Evolutionary conservation across 2,888 invertebrate species (phyloP).

Genomic region (Cataglyphis livida): DNA sequence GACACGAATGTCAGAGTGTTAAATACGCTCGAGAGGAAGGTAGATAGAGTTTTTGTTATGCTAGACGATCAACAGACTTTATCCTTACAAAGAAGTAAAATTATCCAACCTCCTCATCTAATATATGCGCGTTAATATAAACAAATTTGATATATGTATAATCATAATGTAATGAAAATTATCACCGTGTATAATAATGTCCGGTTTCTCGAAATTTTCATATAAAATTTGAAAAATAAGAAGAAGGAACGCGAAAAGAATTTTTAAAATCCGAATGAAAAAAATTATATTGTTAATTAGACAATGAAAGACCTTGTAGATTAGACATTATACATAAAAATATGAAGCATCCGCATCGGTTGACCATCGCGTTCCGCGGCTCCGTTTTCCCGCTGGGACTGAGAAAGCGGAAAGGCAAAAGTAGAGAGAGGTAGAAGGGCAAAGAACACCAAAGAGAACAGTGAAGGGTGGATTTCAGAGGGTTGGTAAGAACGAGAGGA

Average conservation of each 20-base stretch:
- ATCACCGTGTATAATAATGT: neutral
- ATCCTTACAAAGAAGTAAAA: slow-evolving; percentile 21
- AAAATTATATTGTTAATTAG: slow-evolving; percentile 62
- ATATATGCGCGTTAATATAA: neutral
- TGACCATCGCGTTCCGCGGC: slow-evolving; percentile 45
- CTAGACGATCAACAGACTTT: slow-evolving; percentile 45
- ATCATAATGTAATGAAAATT: slow-evolving; percentile 25
- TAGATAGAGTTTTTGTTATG: neutral
- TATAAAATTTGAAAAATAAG: slow-evolving; percentile 2
- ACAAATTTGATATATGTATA: neutral
- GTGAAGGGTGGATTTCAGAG: slow-evolving; percentile 26
- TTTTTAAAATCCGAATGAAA: neutral
- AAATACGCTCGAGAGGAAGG: slow-evolving; percentile 7
- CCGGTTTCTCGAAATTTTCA: neutral
- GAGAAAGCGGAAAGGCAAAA: slow-evolving; percentile 52
- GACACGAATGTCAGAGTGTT: slow-evolving; percentile 19
- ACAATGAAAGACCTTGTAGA: slow-evolving; percentile 74
- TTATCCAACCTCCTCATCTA: neutral
- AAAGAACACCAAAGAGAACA: slow-evolving; percentile 25
- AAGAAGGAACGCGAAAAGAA: neutral
- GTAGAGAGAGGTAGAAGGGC: slow-evolving; percentile 1
- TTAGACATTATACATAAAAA: slow-evolving; percentile 71
- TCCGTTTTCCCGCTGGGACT: slow-evolving; percentile 55
- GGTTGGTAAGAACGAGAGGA: slow-evolving; percentile 28
- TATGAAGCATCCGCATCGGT: slow-evolving; percentile 27